phyloP scores from a whole-genome alignment of 2,797 vertebrate genomes.

The Crenichthys baileyi region DNA sequence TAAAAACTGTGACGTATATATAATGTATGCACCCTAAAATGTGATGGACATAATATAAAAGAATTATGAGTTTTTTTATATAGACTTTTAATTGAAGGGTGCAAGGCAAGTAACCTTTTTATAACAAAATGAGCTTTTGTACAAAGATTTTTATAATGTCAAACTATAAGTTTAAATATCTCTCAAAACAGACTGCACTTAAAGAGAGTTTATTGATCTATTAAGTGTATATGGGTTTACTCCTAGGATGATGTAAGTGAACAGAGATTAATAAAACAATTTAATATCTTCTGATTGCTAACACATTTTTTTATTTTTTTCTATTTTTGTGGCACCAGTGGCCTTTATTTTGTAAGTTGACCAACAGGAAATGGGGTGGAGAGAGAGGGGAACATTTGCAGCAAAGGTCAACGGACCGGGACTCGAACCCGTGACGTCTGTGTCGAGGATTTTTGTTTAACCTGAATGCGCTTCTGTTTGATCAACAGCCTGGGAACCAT shows the following conservation, averaged over 20 bases:
- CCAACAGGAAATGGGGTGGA: too few relatives aligned
- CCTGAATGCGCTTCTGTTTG: not conserved
- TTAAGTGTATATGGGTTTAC: constrained; percentile 52
- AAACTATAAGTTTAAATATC: constrained; percentile 31
- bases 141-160: constrained; percentile 43
- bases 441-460: not conserved
- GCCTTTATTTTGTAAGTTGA: too few relatives aligned
- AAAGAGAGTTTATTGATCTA: constrained; percentile 35
- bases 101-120: constrained; percentile 32
- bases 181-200: constrained; percentile 44
- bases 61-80: constrained; percentile 34
- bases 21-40: constrained; percentile 63
- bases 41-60: constrained; percentile 55
- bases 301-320: not conserved
- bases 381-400: too few relatives aligned
- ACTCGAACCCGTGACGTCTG: too few relatives aligned
- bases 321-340: too few relatives aligned
- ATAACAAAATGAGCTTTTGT: constrained; percentile 60
- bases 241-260: constrained; percentile 45
- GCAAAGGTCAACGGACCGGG: too few relatives aligned
- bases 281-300: constrained; percentile 34
- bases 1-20: constrained; percentile 31
- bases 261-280: constrained; percentile 57
- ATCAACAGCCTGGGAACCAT: not conserved
- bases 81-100: constrained; percentile 10